These are phyloP conservation scores for Mactra quadrangularis DNA, from an alignment of 1,140 invertebrate species.

Conservation along the genomic window DNA sequence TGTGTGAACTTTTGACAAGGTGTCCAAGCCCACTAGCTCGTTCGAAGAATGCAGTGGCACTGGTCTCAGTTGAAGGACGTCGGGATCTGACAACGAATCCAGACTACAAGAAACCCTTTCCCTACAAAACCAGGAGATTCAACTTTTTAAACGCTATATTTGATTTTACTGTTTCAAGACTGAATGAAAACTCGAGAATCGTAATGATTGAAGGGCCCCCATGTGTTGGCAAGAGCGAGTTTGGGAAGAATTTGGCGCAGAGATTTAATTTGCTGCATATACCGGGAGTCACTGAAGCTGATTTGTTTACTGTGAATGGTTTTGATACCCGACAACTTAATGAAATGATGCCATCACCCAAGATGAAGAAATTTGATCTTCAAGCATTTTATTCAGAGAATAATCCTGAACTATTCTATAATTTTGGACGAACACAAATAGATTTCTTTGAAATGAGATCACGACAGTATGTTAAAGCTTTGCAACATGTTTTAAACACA, in stretches of 20 bases:
- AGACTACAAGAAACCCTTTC: conserved; percentile 43
- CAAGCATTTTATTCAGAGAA: conserved; percentile 71
- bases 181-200: conserved; percentile 77
- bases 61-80: conserved; percentile 27
- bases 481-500: conserved; percentile 77
- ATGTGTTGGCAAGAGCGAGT: conserved; percentile 71
- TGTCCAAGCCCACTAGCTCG: not conserved
- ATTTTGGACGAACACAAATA: conserved; percentile 70
- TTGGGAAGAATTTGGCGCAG: conserved; percentile 75
- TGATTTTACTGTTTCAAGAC: conserved; percentile 55
- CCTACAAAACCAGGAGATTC: conserved; percentile 19
- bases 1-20: not conserved
- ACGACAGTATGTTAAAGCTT: conserved; percentile 68
- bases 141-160: not conserved
- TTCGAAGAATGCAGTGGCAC: not conserved
- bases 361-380: conserved; percentile 69
- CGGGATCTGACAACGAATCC: conserved; percentile 39
- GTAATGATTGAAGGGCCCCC: conserved; percentile 78
- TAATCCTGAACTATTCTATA: conserved; percentile 65
- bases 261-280: conserved; percentile 76
- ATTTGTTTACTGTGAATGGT: conserved; percentile 47
- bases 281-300: conserved; percentile 67
- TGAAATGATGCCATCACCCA: conserved; percentile 65
- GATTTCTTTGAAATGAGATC: conserved; percentile 66
- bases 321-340: conserved; percentile 74